Evolutionary conservation across 1,140 invertebrate genomes (phyloP).

Genomic region (Brachionus rubens): DNA sequence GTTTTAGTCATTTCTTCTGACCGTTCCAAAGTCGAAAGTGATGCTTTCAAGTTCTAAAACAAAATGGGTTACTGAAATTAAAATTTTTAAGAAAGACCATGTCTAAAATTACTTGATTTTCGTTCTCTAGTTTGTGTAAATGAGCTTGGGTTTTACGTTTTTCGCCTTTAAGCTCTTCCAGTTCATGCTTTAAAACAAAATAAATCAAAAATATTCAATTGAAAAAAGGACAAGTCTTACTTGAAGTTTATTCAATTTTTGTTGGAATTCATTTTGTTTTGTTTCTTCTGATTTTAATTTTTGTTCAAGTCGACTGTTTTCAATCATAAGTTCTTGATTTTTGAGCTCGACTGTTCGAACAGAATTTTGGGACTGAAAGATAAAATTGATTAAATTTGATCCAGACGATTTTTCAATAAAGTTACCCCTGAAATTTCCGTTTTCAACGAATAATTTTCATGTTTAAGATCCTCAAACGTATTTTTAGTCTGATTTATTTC

Average conservation of each 20-base stretch:
- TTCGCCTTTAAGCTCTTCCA: conserved; percentile 28
- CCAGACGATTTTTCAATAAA: too few relatives aligned
- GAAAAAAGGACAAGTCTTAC: background rate
- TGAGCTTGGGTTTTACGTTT: background rate
- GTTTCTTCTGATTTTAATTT: background rate
- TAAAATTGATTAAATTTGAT: too few relatives aligned
- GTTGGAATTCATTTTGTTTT: background rate
- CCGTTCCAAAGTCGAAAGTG: background rate
- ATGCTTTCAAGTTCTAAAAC: background rate
- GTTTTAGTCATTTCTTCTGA: conserved; percentile 4
- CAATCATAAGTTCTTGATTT: conserved; percentile 11
- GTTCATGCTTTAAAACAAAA: conserved; percentile 7
- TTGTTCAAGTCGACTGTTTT: conserved; percentile 11
- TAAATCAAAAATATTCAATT: background rate
- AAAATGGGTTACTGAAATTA: background rate
- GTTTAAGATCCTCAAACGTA: conserved; percentile 11
- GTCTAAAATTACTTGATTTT: conserved; percentile 10
- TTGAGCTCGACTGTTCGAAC: conserved; percentile 1
- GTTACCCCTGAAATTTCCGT: background rate
- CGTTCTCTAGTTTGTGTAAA: background rate
- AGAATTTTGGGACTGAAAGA: conserved; percentile 33
- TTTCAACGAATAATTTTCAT: conserved; percentile 22
- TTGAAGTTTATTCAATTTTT: conserved; percentile 15
- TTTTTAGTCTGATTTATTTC: background rate
- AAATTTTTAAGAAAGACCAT: background rate